Percentiles rank a stretch among this genome's conserved stretches.
Evolutionary conservation across 2,888 invertebrate genomes (phyloP).

Genomic region (Lumbricus terrestris): DNA sequence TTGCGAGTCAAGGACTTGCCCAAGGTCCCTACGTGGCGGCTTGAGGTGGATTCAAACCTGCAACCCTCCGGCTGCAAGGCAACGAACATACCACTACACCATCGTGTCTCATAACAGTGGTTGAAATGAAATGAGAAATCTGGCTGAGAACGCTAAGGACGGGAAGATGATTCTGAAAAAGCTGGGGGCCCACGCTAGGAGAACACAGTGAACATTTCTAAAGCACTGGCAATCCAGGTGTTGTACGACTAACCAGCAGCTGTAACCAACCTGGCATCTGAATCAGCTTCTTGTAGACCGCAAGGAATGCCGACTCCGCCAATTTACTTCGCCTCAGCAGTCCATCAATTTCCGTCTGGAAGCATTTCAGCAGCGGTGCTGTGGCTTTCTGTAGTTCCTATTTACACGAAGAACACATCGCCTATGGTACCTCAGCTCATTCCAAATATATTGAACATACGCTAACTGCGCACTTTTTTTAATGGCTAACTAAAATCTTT

Average conservation of each 20-base stretch:
- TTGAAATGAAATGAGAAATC: too few species aligned
- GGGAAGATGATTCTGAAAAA: too few species aligned
- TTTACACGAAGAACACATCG: not conserved
- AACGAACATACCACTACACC: too few species aligned
- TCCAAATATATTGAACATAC: not conserved
- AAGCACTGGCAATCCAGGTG: not conserved
- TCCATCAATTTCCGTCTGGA: constrained; percentile 10
- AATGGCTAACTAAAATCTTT: not conserved
- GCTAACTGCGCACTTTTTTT: constrained; percentile 3
- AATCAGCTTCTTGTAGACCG: constrained; percentile 4
- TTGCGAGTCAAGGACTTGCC: too few species aligned
- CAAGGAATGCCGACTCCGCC: not conserved
- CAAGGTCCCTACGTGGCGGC: too few species aligned
- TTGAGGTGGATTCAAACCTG: too few species aligned
- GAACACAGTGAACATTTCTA: too few species aligned
- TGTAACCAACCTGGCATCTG: constrained; percentile 9
- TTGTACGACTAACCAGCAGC: not conserved
- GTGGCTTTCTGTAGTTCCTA: constrained; percentile 9
- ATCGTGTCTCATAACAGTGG: too few species aligned
- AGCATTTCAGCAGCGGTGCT: constrained; percentile 11
- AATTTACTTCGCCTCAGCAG: constrained; percentile 5
- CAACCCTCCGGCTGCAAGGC: too few species aligned
- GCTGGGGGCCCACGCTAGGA: too few species aligned
- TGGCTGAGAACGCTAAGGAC: too few species aligned
- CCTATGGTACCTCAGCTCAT: not conserved